Evolutionary conservation across 2,113 vertebrate species (phyloP), one percentile per base, ranked within the genome.

Genomic region (Hypanus sabinus): DNA sequence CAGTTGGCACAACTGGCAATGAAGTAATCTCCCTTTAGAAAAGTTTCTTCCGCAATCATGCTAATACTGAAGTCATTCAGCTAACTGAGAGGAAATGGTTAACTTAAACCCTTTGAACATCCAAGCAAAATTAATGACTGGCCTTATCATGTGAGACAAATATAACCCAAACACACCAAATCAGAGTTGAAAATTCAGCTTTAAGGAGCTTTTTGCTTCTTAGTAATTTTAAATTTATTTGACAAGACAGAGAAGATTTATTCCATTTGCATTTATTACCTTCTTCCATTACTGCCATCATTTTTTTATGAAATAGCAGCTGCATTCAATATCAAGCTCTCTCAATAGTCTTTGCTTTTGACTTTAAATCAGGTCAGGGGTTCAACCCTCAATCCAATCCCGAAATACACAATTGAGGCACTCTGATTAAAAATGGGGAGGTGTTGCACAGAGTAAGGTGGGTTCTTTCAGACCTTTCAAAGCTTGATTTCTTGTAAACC

Each of bases 121-220:
- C 30, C 33, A 65, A 90, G n/a, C n/a, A 90, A 88, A 90, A 90
- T 65, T 88, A 65, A 90, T 68, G 16, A 65, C 12, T 90, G 60
- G 65, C 6, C 30, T 83, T 33, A 68, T 68, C 85, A 60, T 33
- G 33, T 0, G 1, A 90, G 57, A 90, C 85, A 90, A 90, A 90
- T 65, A 90, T 68, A 90, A 65, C 62, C 16, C 60, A 65, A 16
- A 68, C 16, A 65, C 6, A 20, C 1, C 85, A 90, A 30, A 90
- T 90, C 60, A 20, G 30, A 90, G 16, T 85, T 90, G 60, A 18
- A 90, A 90, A 90, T 90, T 33, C 85, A 68, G 30, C 57, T 65
- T 65, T 65, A 16, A 18, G 60, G 30, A 65, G 30, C 33, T n/a
- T 33, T 90, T 33, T 68, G 30, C 57, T 33, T 65, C 60, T 88